Evolutionary conservation across 2,113 vertebrate species (phyloP).

Genomic region (Cyanistes caeruleus): DNA sequence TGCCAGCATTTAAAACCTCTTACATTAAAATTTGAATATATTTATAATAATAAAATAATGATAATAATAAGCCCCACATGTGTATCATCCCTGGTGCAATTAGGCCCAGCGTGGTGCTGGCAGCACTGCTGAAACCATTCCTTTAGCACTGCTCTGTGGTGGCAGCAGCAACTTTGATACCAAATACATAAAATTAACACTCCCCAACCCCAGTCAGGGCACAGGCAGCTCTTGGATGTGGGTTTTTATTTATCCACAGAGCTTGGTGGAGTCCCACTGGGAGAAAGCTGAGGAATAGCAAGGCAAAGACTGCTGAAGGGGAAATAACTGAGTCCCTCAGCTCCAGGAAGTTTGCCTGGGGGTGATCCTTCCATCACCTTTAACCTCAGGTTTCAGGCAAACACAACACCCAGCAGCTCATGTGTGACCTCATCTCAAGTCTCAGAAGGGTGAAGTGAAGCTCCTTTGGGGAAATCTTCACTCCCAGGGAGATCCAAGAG

Average conservation of each 20-base stretch:
- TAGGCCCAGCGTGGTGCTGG: not conserved
- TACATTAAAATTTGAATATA: not conserved
- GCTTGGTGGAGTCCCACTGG: not conserved
- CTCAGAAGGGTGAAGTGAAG: not conserved
- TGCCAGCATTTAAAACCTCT: not conserved
- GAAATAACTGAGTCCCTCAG: not conserved
- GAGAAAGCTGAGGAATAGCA: not conserved
- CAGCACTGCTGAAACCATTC: not conserved
- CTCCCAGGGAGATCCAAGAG: not conserved
- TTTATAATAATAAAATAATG: not conserved
- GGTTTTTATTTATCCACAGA: not conserved
- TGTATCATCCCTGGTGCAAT: not conserved
- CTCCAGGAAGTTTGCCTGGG: not conserved
- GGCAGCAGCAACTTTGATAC: not conserved
- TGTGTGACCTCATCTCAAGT: fast-evolving
- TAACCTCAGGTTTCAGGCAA: not conserved
- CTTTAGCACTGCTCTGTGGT: not conserved
- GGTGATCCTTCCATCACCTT: fast-evolving
- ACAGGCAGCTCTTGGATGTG: not conserved
- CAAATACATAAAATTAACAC: fast-evolving
- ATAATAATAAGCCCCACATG: conserved; percentile 3
- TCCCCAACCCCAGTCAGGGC: not conserved
- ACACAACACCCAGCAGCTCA: fast-evolving
- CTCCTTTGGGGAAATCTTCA: not conserved
- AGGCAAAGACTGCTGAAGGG: not conserved